Conservation (phyloP, 1,140 invertebrate species). For the Pantala flavescens region DNA sequence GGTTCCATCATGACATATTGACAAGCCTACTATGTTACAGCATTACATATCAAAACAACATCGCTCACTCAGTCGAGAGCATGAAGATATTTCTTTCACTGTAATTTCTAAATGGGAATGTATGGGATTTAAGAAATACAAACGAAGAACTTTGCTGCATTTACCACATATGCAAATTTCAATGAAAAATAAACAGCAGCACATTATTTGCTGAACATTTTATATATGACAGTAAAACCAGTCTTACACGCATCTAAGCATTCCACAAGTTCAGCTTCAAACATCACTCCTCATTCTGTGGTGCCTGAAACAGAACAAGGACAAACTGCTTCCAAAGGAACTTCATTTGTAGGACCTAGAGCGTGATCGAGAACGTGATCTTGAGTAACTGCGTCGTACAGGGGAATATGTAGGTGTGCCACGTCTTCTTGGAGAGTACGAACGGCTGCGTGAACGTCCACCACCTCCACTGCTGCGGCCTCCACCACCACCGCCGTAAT, state of each 20-base stretch:
- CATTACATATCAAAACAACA: constrained; percentile 12
- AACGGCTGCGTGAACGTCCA: constrained; percentile 38
- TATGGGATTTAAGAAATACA: neutral
- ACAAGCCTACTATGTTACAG: neutral
- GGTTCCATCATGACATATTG: neutral
- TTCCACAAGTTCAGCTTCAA: constrained; percentile 3
- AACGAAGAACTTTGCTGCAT: constrained; percentile 9
- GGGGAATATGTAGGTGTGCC: constrained; percentile 57
- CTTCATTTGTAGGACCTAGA: constrained; percentile 48
- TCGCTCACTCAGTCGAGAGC: neutral
- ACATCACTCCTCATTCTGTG: neutral
- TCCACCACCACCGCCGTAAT: constrained; percentile 63
- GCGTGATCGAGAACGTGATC: constrained; percentile 73
- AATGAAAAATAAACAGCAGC: neutral
- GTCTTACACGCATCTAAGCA: constrained; percentile 8
- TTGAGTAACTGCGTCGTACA: constrained; percentile 61
- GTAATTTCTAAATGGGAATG: neutral
- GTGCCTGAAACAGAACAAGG: neutral
- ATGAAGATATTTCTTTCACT: neutral
- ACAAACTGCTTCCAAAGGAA: neutral
- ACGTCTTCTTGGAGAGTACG: constrained; percentile 57
- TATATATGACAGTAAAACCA: constrained; percentile 9
- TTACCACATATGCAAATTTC: neutral
- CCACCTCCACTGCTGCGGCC: constrained; percentile 49
- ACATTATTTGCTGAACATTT: neutral